Base-by-base conservation (phyloP, 2,113 vertebrate species). In the Ramphastos sulfuratus region DNA sequence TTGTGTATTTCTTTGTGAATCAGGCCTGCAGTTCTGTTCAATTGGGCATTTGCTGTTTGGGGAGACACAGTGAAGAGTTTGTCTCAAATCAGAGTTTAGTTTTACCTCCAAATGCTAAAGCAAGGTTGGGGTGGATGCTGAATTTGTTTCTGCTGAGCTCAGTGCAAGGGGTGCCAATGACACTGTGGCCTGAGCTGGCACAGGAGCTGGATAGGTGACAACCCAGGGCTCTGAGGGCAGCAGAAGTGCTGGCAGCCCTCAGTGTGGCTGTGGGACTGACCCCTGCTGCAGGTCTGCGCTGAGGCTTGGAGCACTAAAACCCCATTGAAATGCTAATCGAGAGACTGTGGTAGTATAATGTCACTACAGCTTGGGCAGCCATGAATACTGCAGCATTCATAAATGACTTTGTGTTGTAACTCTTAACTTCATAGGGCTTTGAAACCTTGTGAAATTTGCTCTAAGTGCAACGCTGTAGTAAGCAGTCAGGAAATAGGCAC, bases 21-120 rank as follows among this genome's bases (percentile, higher is more conserved):
- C 0, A 0, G 52, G 17, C 76, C 75, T 69, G 76, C 28, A 54
- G 25, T 69, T 77, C 5, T 58, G 48, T 58, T 82, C 59, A 52
- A 0, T 0, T 19, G 10, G 65, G 56, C 56, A 15, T 71, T 80
- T 77, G 37, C 56, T 70, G 0, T 66, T 3, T 59, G 66, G 28
- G 60, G 64, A 87, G 31, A 7, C 58, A 55, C 5, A 39, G 9
- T 39, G 37, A 39, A 39, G 37, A 2, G 1, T 78, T 94, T 77
- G 10, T 82, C 61, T 76, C 50, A 37, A 33, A 35, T 15, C 3
- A 1, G 55, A 55, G 31, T 54, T 95, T 7, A 20, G 12, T 65
- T 80, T 66, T 66, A 15, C 59, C n/a, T 93, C 64, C 60, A 33
- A 24, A 1, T 6, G 1, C 72, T n/a, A 65, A 74, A 67, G 58